Percentiles rank a stretch among this genome's conserved stretches.
Conservation (phyloP, 1,140 invertebrate genomes). For the Lasioglossum albipes region DNA sequence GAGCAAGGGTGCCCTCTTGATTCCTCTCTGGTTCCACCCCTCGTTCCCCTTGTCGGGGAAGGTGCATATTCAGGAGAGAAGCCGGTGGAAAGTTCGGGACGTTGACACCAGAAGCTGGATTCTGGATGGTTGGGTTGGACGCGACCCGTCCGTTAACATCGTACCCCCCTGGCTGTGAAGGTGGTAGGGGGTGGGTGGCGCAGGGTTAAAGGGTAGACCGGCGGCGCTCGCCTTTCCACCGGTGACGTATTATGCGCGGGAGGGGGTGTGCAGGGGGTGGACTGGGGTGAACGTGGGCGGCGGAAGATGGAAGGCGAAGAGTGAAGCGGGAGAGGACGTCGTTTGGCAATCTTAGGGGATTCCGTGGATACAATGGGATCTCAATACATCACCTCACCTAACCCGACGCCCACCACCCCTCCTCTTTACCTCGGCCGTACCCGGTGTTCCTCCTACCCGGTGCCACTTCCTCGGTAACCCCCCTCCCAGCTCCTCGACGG, state of each 20-base stretch:
- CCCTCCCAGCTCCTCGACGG: constrained; percentile 11
- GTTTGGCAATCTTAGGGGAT: constrained; percentile 81
- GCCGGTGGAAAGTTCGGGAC: constrained; percentile 67
- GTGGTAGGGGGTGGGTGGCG: constrained; percentile 39
- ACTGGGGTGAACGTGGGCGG: constrained; percentile 31
- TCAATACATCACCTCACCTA: constrained; percentile 81
- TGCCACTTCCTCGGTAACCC: constrained; percentile 11
- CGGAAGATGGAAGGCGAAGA: constrained; percentile 43
- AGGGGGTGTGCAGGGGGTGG: constrained; percentile 8
- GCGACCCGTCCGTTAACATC: constrained; percentile 60
- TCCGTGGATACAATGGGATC: constrained; percentile 80
- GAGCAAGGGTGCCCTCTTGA: not conserved
- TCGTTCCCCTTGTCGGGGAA: constrained; percentile 3
- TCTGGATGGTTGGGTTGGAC: constrained; percentile 65
- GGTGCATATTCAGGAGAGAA: constrained; percentile 64
- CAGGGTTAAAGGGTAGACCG: constrained; percentile 56
- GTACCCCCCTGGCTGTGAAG: constrained; percentile 28
- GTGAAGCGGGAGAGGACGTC: constrained; percentile 63
- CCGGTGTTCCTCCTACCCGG: constrained; percentile 27
- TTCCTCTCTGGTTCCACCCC: constrained; percentile 4
- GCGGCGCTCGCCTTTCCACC: constrained; percentile 64
- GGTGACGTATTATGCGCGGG: constrained; percentile 74
- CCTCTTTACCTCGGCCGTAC: constrained; percentile 13
- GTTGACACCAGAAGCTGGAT: constrained; percentile 72
- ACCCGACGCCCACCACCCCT: constrained; percentile 54